Percentiles rank a stretch among this genome's conserved stretches.
Evolutionary conservation across 2,888 invertebrate species (phyloP).

Genomic region (Pecten maximus): DNA sequence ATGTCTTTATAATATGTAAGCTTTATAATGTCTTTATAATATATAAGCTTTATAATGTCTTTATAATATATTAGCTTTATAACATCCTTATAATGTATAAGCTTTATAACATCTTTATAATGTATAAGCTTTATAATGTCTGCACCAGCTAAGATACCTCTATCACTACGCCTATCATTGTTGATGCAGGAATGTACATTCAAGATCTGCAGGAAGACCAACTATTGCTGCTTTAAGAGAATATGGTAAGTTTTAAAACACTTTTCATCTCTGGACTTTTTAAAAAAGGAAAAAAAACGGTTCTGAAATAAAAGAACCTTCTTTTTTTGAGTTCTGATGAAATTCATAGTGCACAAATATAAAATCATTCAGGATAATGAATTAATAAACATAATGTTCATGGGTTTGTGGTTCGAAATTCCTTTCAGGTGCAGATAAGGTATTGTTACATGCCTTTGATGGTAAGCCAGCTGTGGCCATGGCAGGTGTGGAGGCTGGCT

Average conservation of each 20-base stretch:
- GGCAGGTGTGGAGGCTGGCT: conserved; percentile 81
- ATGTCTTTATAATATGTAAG: no score
- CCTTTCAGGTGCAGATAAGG: conserved; percentile 76
- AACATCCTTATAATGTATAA: no score
- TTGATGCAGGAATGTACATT: conserved; percentile 82
- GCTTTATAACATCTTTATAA: no score
- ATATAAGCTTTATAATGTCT: no score
- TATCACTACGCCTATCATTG: no score
- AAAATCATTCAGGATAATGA: neutral
- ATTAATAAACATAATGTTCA: neutral
- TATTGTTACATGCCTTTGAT: conserved; percentile 83
- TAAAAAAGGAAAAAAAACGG: neutral
- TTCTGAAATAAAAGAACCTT: neutral
- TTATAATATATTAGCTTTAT: no score
- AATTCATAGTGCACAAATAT: neutral
- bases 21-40: no score
- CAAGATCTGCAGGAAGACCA: conserved; percentile 82
- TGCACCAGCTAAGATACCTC: no score
- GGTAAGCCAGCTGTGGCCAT: conserved; percentile 81
- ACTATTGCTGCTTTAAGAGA: conserved; percentile 80
- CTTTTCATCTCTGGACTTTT: neutral
- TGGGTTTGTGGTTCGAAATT: neutral
- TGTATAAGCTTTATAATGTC: no score
- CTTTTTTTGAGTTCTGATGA: no score
- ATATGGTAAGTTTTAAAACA: conserved; percentile 37